A percentile compares a stretch with the other conserved stretches of the same genome.
Conservation (phyloP, 2,113 vertebrate genomes). For the Acanthochromis polyacanthus region DNA sequence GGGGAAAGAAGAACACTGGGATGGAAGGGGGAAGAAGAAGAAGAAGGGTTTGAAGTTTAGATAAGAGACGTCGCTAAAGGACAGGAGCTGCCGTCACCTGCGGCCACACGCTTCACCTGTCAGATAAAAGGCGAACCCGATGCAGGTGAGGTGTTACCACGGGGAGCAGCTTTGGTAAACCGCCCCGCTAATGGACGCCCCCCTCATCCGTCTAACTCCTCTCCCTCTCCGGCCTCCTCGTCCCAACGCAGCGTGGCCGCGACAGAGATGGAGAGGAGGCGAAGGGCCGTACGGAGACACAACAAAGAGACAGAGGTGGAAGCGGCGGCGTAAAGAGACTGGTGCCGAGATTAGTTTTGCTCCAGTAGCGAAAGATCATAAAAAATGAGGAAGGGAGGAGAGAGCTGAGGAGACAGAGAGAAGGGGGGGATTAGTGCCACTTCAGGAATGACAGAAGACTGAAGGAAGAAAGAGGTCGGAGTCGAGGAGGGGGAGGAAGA, state of each 20-base stretch:
- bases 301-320: constrained; percentile 40
- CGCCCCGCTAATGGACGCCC: constrained; percentile 66
- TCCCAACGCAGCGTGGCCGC: constrained; percentile 51
- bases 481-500: constrained; percentile 23
- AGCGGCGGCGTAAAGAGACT: constrained; percentile 54
- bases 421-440: constrained; percentile 87
- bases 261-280: constrained; percentile 52
- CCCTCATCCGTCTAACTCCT: constrained; percentile 68
- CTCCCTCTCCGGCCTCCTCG: constrained; percentile 67
- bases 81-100: constrained; percentile 62
- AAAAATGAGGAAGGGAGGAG: constrained; percentile 80
- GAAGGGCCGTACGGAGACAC: constrained; percentile 31
- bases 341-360: constrained; percentile 87
- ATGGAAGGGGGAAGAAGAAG: constrained; percentile 17
- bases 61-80: constrained; percentile 68
- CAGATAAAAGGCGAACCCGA: constrained; percentile 79
- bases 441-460: constrained; percentile 83
- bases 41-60: constrained; percentile 59
- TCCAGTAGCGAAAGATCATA: constrained; percentile 87
- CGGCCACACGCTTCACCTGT: constrained; percentile 64
- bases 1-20: constrained; percentile 5
- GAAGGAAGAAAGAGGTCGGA: constrained; percentile 65
- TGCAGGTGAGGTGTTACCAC: constrained; percentile 68
- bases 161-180: constrained; percentile 78
- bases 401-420: constrained; percentile 82